Conservation (phyloP, 2,113 vertebrate species). For the Grammomys dolichurus region DNA sequence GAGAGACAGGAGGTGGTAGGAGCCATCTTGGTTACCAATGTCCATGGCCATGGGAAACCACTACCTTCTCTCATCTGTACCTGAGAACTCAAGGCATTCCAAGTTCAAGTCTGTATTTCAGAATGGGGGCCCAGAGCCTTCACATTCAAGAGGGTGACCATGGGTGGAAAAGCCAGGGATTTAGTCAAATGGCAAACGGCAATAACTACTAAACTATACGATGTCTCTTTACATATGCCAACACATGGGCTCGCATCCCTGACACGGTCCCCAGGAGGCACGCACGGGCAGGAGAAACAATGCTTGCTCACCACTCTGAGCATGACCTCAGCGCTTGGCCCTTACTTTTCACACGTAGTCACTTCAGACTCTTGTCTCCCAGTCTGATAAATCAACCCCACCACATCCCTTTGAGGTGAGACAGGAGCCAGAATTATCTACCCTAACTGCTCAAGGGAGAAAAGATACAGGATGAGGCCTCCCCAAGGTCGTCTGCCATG, state of each 20-base stretch:
- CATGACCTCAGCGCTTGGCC: too few species aligned
- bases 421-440: slow-evolving; percentile 58
- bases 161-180: neutral
- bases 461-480: slow-evolving; percentile 24
- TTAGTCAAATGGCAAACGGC: neutral
- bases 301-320: neutral
- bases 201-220: neutral
- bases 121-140: neutral
- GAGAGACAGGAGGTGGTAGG: neutral
- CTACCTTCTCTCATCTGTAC: neutral
- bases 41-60: neutral
- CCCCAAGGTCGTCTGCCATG: slow-evolving; percentile 47
- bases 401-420: slow-evolving; percentile 68
- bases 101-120: slow-evolving; percentile 16
- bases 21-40: neutral
- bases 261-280: too few species aligned
- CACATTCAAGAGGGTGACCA: neutral
- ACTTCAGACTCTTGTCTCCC: neutral
- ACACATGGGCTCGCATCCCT: neutral
- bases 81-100: neutral
- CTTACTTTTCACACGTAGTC: neutral
- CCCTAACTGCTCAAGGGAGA: neutral
- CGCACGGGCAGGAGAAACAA: neutral
- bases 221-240: neutral
- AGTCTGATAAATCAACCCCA: slow-evolving; percentile 52